Conservation (phyloP, 2,113 vertebrate genomes). For the Oncorhynchus masou region DNA sequence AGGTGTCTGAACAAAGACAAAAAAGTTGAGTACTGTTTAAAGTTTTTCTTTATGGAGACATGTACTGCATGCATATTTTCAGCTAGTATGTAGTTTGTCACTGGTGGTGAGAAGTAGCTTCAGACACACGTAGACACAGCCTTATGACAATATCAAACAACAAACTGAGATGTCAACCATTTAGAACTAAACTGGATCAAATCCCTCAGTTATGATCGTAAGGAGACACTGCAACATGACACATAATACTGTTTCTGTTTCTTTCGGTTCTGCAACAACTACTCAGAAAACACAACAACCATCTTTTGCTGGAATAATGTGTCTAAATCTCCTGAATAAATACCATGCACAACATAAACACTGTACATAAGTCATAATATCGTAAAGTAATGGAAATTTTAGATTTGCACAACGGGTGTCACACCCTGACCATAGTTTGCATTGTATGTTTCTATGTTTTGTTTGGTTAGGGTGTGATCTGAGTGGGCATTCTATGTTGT, state of each 20-base stretch:
- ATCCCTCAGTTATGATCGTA: not conserved
- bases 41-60: conserved; percentile 44
- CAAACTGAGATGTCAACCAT: conserved; percentile 7
- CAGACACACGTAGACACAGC: too few species aligned
- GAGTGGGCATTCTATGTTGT: too few species aligned
- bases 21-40: conserved; percentile 8
- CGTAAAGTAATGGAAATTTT: not conserved
- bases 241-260: not conserved
- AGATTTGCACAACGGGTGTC: not conserved
- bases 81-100: conserved; percentile 22
- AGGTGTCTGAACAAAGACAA: conserved; percentile 61
- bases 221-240: not conserved
- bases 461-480: too few species aligned
- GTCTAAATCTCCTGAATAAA: not conserved
- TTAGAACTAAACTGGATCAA: not conserved
- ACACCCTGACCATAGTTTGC: too few species aligned
- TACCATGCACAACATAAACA: not conserved
- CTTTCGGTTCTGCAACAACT: not conserved
- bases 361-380: not conserved
- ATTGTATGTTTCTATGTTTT: too few species aligned
- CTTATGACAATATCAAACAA: conserved; percentile 4
- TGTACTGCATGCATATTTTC: conserved; percentile 31
- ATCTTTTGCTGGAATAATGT: not conserved
- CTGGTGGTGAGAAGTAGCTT: conserved; percentile 17
- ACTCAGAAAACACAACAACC: not conserved